Evolutionary conservation across 92 coral and sea anemone genomes (phyloP).

Genomic region (Phenganax subtilis): DNA sequence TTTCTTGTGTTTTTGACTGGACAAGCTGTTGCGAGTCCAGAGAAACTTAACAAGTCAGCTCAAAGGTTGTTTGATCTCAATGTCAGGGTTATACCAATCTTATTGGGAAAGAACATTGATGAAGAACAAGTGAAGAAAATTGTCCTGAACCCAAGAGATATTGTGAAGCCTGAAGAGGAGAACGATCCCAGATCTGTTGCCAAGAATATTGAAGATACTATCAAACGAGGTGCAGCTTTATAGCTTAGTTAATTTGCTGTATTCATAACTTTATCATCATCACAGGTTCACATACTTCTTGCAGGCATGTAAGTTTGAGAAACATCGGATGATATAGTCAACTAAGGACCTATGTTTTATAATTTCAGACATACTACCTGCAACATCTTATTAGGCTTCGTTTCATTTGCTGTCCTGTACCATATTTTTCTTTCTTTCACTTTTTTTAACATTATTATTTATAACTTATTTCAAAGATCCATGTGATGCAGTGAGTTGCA

Average conservation of each 20-base stretch:
- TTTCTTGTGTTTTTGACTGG: conserved; percentile 54
- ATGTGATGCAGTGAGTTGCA: conserved; percentile 61
- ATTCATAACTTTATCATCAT: too few species aligned
- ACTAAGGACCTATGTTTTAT: neutral
- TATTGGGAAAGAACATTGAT: conserved; percentile 59
- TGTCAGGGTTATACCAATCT: conserved; percentile 61
- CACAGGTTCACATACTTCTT: too few species aligned
- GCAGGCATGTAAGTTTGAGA: neutral
- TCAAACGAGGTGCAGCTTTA: conserved; percentile 33
- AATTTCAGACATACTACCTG: too few species aligned
- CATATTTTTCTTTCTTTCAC: neutral
- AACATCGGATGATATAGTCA: neutral
- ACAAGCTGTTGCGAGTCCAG: conserved; percentile 47
- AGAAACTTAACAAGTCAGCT: conserved; percentile 48
- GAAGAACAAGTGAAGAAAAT: conserved; percentile 38
- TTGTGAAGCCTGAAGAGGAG: conserved; percentile 32
- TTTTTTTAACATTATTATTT: neutral
- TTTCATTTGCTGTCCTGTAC: neutral
- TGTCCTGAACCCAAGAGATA: conserved; percentile 24
- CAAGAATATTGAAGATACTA: conserved; percentile 27
- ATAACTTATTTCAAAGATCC: conserved; percentile 46
- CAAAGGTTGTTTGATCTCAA: conserved; percentile 45
- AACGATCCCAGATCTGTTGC: conserved; percentile 41
- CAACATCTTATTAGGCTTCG: neutral
- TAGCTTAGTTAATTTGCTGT: neutral